Percentiles rank a stretch among this genome's conserved stretches.
These are phyloP conservation scores for Caenorhabditis afra DNA, from an alignment of 2,888 invertebrate species.

Conservation along the genomic window DNA sequence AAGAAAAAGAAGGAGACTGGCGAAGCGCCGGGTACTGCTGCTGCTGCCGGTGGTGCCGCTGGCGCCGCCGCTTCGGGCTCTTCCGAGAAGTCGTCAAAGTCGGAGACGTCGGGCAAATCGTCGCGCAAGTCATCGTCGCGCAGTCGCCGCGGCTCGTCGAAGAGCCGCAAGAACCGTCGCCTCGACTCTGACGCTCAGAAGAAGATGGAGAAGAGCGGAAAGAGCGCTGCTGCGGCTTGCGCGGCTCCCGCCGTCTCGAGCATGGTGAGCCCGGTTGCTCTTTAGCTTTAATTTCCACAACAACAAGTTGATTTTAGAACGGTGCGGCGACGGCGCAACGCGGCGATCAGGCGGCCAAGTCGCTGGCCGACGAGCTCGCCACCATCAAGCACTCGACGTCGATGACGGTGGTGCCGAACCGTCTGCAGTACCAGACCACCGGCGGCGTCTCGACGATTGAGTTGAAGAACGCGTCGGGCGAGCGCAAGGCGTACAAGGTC, in stretches of 20 bases:
- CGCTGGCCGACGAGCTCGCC: conserved; percentile 29
- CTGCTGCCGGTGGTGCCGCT: no score
- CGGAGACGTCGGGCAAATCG: conserved; percentile 15
- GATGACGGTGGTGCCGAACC: conserved; percentile 39
- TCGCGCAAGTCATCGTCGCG: conserved; percentile 1
- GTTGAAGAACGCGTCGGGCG: conserved; percentile 51
- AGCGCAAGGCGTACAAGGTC: conserved; percentile 59
- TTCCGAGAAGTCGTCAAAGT: conserved; percentile 20
- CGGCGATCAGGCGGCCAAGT: conserved; percentile 7
- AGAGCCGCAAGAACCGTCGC: conserved; percentile 24
- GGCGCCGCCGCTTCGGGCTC: conserved; percentile 6
- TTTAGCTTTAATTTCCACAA: no score
- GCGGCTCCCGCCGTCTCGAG: no score
- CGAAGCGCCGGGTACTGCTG: no score
- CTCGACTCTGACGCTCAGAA: conserved; percentile 47
- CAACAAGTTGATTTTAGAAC: no score
- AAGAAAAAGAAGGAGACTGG: no score
- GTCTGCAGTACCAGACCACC: conserved; percentile 36
- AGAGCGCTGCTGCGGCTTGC: conserved; percentile 1
- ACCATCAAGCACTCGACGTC: conserved; percentile 47
- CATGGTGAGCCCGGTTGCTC: no score
- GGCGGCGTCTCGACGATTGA: conserved; percentile 50
- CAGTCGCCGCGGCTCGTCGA: conserved; percentile 5
- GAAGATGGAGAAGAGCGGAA: conserved; percentile 38
- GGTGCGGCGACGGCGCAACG: not conserved